Conservation (phyloP, 2,797 vertebrate species). For the Sternotherus odoratus region DNA sequence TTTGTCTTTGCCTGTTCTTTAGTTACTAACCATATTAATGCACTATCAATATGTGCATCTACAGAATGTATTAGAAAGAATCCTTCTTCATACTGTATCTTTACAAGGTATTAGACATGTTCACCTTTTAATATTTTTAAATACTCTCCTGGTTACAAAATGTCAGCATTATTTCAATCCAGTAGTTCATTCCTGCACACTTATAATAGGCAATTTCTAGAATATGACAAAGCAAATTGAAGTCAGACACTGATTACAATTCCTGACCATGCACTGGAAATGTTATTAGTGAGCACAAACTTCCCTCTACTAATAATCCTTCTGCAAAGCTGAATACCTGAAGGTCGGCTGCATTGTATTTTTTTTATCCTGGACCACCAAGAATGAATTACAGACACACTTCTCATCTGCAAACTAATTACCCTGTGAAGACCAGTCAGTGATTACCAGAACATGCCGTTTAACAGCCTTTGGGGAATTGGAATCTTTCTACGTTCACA, state of each 20-base stretch:
- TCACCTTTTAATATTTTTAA: neutral
- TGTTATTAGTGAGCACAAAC: conserved; percentile 33
- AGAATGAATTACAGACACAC: conserved; percentile 75
- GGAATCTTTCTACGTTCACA: conserved; percentile 67
- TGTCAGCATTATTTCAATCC: neutral
- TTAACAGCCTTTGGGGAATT: conserved; percentile 68
- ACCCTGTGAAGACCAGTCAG: conserved; percentile 68
- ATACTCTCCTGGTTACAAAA: neutral
- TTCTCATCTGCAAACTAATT: conserved; percentile 77
- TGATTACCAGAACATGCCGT: conserved; percentile 67
- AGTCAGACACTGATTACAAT: conserved; percentile 56
- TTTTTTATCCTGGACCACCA: conserved; percentile 63
- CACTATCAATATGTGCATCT: neutral
- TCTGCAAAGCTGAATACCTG: conserved; percentile 51
- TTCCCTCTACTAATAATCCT: conserved; percentile 52
- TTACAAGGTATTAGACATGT: neutral
- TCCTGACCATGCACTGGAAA: conserved; percentile 43
- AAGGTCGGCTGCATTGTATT: conserved; percentile 73
- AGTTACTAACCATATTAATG: rapidly evolving
- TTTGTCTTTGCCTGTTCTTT: neutral
- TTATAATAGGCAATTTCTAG: neutral
- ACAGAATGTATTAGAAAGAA: rapidly evolving
- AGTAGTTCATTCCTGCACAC: neutral
- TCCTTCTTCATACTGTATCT: neutral
- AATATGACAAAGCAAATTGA: conserved; percentile 21